Evolutionary conservation across 2,797 vertebrate species (phyloP).

Genomic region (Pteropus rufus): DNA sequence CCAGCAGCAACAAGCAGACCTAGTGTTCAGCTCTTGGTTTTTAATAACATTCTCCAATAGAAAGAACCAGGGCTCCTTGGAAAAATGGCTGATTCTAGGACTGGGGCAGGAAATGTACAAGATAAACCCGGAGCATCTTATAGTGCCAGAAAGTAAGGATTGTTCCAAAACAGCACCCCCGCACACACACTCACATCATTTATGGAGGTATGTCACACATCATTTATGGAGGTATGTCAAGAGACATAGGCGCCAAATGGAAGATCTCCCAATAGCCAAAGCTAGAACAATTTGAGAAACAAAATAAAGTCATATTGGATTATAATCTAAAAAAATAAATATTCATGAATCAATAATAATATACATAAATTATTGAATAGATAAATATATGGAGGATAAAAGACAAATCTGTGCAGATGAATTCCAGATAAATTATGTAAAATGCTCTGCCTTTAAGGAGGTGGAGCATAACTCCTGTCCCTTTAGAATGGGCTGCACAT

Average conservation of each 20-base stretch:
- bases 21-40: not conserved
- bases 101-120: not conserved
- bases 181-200: not conserved
- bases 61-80: not conserved
- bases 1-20: not conserved
- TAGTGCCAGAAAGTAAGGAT: not conserved
- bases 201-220: not conserved
- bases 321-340: not conserved
- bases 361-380: not conserved
- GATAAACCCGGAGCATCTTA: not conserved
- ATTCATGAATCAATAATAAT: not conserved
- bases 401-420: not conserved
- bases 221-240: not conserved
- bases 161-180: not conserved
- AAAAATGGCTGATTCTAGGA: not conserved
- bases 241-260: not conserved
- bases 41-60: not conserved
- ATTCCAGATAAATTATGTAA: not conserved
- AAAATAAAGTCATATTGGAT: not conserved
- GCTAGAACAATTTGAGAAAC: not conserved
- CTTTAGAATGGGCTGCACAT: not conserved
- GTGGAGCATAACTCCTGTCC: not conserved
- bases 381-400: not conserved
- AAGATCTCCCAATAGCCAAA: not conserved
- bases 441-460: not conserved